Conservation (phyloP, 2,888 invertebrate species). For the Gymnocheta viridis region DNA sequence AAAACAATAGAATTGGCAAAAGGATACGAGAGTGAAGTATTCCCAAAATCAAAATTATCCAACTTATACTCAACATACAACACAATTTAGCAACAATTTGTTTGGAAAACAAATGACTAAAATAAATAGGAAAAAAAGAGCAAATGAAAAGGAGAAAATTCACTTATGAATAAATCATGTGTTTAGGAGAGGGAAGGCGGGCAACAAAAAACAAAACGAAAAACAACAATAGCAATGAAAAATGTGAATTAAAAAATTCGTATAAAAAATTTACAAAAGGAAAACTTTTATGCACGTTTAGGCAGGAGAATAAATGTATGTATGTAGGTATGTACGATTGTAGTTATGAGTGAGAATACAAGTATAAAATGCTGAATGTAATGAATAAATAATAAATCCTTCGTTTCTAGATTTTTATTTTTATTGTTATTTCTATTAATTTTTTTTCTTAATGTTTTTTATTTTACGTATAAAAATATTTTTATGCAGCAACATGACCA, state of each 20-base stretch:
- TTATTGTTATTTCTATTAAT: slow-evolving; percentile 1
- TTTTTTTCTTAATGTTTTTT: slow-evolving; percentile 48
- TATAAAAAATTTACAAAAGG: slow-evolving; percentile 27
- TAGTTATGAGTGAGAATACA: slow-evolving; percentile 17
- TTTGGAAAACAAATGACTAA: slow-evolving; percentile 33
- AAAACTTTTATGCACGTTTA: slow-evolving; percentile 32
- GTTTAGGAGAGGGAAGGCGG: neutral
- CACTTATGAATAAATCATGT: slow-evolving; percentile 66
- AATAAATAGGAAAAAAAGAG: slow-evolving; percentile 28
- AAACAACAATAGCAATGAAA: slow-evolving; percentile 53
- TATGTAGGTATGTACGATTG: neutral
- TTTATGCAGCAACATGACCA: neutral
- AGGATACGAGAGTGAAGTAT: slow-evolving; percentile 1
- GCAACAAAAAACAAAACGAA: neutral
- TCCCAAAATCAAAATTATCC: neutral
- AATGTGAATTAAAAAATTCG: slow-evolving; percentile 50
- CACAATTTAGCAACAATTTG: slow-evolving; percentile 51
- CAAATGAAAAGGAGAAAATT: slow-evolving; percentile 15
- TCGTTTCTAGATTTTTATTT: slow-evolving; percentile 61
- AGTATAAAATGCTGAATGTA: slow-evolving; percentile 75
- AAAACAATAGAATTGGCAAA: slow-evolving; percentile 5
- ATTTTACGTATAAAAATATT: neutral
- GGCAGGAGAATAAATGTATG: neutral
- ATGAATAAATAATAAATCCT: slow-evolving; percentile 82
- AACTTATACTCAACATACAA: neutral